These are phyloP conservation scores for Tetranychus truncatus DNA, from an alignment of 2,888 invertebrate species.

Conservation along the genomic window DNA sequence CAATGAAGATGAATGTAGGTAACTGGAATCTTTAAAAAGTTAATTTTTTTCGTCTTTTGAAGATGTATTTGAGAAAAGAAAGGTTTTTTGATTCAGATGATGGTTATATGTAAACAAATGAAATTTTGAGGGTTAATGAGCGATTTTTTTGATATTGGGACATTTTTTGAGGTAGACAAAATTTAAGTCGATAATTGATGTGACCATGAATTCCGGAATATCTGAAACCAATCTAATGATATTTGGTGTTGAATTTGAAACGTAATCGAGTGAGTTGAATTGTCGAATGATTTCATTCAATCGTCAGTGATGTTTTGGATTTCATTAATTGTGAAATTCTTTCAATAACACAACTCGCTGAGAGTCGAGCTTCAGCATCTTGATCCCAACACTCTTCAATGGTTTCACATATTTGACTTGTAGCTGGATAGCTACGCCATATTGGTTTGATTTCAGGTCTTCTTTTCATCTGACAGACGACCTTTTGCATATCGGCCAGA, in stretches of 20 bases:
- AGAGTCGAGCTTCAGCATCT: constrained; percentile 88
- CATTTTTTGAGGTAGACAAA: background rate
- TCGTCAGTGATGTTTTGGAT: background rate
- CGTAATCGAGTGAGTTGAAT: background rate
- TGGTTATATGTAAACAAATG: background rate
- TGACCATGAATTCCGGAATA: too few species aligned
- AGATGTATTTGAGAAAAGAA: background rate
- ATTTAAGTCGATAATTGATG: background rate
- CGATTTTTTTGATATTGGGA: background rate
- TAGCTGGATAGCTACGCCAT: constrained; percentile 66
- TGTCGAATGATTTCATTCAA: background rate
- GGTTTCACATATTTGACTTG: constrained; percentile 67
- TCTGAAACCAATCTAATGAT: background rate
- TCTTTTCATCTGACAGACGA: constrained; percentile 74
- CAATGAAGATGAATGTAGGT: background rate
- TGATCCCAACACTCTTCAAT: constrained; percentile 99
- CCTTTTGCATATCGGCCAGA: constrained; percentile 84
- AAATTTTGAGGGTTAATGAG: background rate
- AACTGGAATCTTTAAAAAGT: background rate
- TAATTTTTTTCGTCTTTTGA: background rate
- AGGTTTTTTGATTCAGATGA: background rate
- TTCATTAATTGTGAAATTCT: constrained; percentile 29
- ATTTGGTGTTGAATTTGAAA: background rate
- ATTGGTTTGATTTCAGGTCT: constrained; percentile 61
- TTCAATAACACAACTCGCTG: constrained; percentile 87